Base-by-base conservation (phyloP, 2,797 vertebrate genomes). In the Gallinago solitaria region DNA sequence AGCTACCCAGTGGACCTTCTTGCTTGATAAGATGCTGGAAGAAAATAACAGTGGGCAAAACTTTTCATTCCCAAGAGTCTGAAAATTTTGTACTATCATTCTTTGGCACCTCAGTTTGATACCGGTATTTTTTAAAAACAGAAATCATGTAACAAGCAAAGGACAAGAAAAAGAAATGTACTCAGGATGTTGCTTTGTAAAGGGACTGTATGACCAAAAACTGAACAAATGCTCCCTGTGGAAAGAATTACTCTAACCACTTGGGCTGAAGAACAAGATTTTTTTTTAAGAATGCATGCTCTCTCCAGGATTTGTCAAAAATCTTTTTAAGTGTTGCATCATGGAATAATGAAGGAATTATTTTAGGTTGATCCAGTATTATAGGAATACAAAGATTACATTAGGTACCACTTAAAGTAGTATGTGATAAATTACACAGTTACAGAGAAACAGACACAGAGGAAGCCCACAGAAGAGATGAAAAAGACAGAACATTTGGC, bases 61-160 rank as follows among this genome's bases (percentile, higher is more conserved):
- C 16, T 15, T 71, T 33, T 19, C 4, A 53, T 28, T 69, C 51
- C 12, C 45, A 75, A 56, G 4, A 0, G 1, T 5, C 7, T 74
- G 69, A n/a, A 67, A 57, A 68, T 48, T 12, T n/a, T 16, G 41
- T 37, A 2, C 24, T 8, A 16, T 2, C n/a, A 5, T n/a, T 5
- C 32, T 8, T 11, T 12, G 24, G 33, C 47, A 54, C 43, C 56
- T 65, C 67, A 2, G 32, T 10, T 41, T 9, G 19, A 41, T 2
- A 30, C 5, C 6, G 20, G 0, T 24, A 1, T 23, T 73, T 63
- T 32, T 25, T 2, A 41, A 59, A 35, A 14, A 11, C 0, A 43
- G 30, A 68, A 73, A 32, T 5, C 70, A 16, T 0, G 8, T 45
- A 54, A 51, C 20, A n/a, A 63, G 25, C 21, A 4, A 51, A 87